Evolutionary conservation across 1,140 invertebrate genomes (phyloP).

Genomic region (Leptopilina clavipes): DNA sequence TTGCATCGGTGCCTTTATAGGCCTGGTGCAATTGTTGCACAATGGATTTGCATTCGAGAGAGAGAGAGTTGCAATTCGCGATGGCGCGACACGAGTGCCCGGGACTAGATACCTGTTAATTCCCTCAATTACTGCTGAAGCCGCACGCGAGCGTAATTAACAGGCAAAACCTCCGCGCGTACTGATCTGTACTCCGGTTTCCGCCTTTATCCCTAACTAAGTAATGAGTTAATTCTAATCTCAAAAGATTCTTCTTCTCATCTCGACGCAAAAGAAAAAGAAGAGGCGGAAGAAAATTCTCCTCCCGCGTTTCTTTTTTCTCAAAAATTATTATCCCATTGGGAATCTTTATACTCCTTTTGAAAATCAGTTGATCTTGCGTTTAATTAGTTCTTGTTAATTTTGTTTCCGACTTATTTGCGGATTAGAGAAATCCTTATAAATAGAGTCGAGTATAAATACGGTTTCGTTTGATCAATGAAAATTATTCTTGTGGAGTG

Average conservation of each 20-base stretch:
- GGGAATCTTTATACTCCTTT: no score
- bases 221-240: conserved; percentile 63
- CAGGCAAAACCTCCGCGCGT: conserved; percentile 42
- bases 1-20: conserved; percentile 51
- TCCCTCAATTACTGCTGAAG: conserved; percentile 63
- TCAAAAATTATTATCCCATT: no score
- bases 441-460: no score
- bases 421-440: no score
- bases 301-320: no score
- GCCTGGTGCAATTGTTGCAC: conserved; percentile 55
- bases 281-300: background rate
- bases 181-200: conserved; percentile 58
- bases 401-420: no score
- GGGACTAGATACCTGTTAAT: conserved; percentile 57
- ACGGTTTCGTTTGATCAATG: no score
- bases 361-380: no score
- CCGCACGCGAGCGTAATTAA: conserved; percentile 60
- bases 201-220: conserved; percentile 50
- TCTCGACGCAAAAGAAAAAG: background rate
- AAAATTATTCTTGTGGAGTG: no score
- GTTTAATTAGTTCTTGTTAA: no score
- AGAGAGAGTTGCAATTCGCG: conserved; percentile 32
- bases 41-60: conserved; percentile 61
- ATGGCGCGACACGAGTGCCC: conserved; percentile 39
- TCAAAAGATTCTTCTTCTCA: background rate